Percentiles rank a stretch among this genome's conserved stretches.
Conservation (phyloP, 1,140 invertebrate species). For the Elysia chlorotica region DNA sequence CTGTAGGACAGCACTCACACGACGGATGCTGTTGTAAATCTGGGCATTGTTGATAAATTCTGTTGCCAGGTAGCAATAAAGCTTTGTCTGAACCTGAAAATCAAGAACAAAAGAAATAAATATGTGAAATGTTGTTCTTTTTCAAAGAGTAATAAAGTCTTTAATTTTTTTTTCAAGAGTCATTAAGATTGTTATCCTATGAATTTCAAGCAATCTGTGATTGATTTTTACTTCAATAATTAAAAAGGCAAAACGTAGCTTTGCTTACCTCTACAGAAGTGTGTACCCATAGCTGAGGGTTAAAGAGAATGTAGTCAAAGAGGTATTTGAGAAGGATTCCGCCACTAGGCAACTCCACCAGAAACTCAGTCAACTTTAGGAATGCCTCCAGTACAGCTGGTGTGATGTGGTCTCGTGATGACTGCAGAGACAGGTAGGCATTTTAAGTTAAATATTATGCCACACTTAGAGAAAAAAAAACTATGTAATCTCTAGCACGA, state of each 20-base stretch:
- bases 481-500: too few species aligned
- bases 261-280: slow-evolving; percentile 82
- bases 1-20: slow-evolving; percentile 96
- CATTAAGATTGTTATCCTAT: too few species aligned
- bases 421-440: slow-evolving; percentile 62
- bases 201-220: too few species aligned
- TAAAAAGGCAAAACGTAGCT: too few species aligned
- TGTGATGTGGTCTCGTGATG: slow-evolving; percentile 90
- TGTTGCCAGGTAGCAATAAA: slow-evolving; percentile 96
- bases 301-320: slow-evolving; percentile 98
- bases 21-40: slow-evolving; percentile 94
- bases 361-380: slow-evolving; percentile 92
- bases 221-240: too few species aligned
- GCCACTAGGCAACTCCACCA: slow-evolving; percentile 93
- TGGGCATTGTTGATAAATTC: slow-evolving; percentile 97
- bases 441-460: too few species aligned
- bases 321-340: slow-evolving; percentile 96
- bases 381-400: slow-evolving; percentile 91
- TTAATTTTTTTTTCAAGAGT: too few species aligned
- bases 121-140: neutral
- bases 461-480: too few species aligned
- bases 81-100: slow-evolving; percentile 77
- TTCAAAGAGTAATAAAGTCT: too few species aligned
- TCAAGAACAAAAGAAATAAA: neutral
- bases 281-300: slow-evolving; percentile 98